Base-by-base conservation (phyloP, 2,113 vertebrate species). In the Chaetorhynchus papuensis region DNA sequence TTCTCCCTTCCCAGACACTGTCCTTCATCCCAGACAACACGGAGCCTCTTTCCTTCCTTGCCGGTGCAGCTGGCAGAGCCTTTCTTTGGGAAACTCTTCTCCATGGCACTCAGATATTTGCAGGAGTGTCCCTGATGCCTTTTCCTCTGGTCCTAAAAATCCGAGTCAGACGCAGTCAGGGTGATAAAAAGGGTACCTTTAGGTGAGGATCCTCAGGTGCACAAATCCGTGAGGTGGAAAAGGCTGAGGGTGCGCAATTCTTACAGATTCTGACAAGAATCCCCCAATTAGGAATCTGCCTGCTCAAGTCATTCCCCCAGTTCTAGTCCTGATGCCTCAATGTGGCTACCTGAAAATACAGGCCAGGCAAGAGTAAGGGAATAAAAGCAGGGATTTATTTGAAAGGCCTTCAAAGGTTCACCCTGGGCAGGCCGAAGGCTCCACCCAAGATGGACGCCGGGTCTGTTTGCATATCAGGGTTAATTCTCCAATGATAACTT, bases 101-200 rank as follows among this genome's bases (percentile, higher is more conserved):
- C 41, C 8, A 0, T 4, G 24, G 77, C 35, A 28, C 26, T 4
- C 60, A 14, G 47, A 0, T 10, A 2, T 19, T 9, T 35, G 27
- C 81, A 64, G 74, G 22, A 45, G 39, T 10, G 10, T 47, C 53
- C 60, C 66, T 26, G 56, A 17, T 16, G 22, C n/a, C n/a, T 35
- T 59, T 59, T 24, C 14, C 56, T 35, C 9, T 35, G 22, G 4
- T 59, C 22, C n/a, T 26, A 59, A 35, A 35, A 59, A 10, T 11
- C 35, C 14, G 4, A 35, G 56, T 6, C 56, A 35, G 56, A 4
- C 6, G 6, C 21, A 10, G 54, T n/a, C 5, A 24, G n/a, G 56
- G 56, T 59, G 56, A 17, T 35, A 26, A 35, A 59, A 59, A 24
- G 14, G 31, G 22, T 16, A 24, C n/a, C n/a, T 59, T 24, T 24